phyloP scores from a whole-genome alignment of 1,140 invertebrate species.

The Solen grandis region DNA sequence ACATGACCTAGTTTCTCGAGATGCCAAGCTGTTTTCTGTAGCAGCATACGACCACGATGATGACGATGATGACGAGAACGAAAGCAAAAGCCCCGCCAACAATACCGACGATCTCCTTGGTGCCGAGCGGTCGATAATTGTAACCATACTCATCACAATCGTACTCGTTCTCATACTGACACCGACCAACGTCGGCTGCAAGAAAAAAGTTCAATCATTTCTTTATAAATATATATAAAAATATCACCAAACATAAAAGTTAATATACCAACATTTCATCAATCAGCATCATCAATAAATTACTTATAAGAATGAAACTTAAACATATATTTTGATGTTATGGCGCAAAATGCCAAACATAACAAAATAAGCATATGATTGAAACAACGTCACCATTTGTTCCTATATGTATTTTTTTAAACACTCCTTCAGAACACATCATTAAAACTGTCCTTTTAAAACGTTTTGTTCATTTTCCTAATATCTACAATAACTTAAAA shows the following conservation, averaged over 20 bases:
- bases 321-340: too few relatives aligned
- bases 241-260: not conserved
- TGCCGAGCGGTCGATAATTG: constrained; percentile 47
- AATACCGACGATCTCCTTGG: constrained; percentile 49
- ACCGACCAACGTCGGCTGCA: constrained; percentile 19
- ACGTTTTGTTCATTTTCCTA: too few relatives aligned
- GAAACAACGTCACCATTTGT: too few relatives aligned
- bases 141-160: constrained; percentile 50
- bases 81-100: constrained; percentile 35
- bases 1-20: constrained; percentile 52
- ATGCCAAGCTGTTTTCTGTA: constrained; percentile 52
- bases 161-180: constrained; percentile 27
- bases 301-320: too few relatives aligned
- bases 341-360: too few relatives aligned
- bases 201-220: not conserved
- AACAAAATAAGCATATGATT: too few relatives aligned
- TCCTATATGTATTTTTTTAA: too few relatives aligned
- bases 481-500: too few relatives aligned
- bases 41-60: constrained; percentile 36
- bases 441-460: too few relatives aligned
- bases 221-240: not conserved
- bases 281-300: not conserved
- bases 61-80: constrained; percentile 34
- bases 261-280: not conserved
- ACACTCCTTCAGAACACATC: too few relatives aligned